Percentiles rank a stretch among this genome's conserved stretches.
Evolutionary conservation across 2,113 vertebrate genomes (phyloP).

Genomic region (Myxocyprinus asiaticus): DNA sequence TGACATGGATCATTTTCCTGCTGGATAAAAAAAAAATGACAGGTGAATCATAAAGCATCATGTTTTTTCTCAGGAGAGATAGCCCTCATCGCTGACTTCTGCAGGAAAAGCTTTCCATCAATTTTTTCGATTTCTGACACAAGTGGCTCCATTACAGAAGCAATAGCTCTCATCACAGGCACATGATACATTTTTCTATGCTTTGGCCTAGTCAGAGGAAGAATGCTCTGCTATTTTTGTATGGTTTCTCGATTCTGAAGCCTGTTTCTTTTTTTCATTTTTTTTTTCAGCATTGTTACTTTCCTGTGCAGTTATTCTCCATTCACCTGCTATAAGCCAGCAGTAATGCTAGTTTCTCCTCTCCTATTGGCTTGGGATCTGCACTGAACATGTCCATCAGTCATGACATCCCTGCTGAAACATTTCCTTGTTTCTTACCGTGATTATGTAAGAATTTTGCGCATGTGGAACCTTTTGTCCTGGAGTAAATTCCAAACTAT

Average conservation of each 20-base stretch:
- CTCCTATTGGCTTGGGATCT: not conserved
- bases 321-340: not conserved
- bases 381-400: not conserved
- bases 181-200: not conserved
- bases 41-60: no score
- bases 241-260: not conserved
- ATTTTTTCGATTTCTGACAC: not conserved
- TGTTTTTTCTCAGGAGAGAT: not conserved
- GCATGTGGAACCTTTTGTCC: slow-evolving; percentile 9
- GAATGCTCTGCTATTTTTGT: not conserved
- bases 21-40: no score
- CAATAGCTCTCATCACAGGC: not conserved
- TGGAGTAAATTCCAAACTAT: slow-evolving; percentile 3
- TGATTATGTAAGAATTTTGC: slow-evolving; percentile 4
- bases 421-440: not conserved
- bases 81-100: not conserved
- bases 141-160: not conserved
- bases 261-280: not conserved
- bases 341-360: not conserved
- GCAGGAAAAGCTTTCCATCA: not conserved
- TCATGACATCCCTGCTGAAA: slow-evolving; percentile 4
- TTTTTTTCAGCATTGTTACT: no score
- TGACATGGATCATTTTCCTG: no score
- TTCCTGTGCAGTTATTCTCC: not conserved
- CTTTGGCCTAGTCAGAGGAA: not conserved